phyloP scores from a whole-genome alignment of 2,797 vertebrate species.

The Dicrostonyx torquatus region DNA sequence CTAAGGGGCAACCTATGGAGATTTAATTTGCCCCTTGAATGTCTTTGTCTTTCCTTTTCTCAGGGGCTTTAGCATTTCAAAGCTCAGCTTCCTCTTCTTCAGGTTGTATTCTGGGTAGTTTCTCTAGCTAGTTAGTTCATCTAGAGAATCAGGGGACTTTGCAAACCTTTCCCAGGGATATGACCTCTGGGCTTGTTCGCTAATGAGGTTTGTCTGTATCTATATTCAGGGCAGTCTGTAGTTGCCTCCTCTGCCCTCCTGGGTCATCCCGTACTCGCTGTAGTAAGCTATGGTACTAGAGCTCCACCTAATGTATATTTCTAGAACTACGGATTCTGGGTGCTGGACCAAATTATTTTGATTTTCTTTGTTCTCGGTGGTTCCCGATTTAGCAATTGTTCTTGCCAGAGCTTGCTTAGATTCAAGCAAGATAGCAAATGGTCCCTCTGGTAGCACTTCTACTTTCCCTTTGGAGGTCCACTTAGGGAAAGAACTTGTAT shows the following conservation, averaged over 20 bases:
- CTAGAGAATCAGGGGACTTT: neutral
- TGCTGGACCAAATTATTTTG: neutral
- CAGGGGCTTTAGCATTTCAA: neutral
- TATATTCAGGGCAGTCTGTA: neutral
- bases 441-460: neutral
- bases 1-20: neutral
- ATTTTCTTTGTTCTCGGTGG: conserved; percentile 38
- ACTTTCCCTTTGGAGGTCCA: neutral
- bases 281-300: neutral
- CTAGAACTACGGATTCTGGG: neutral
- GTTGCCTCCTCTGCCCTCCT: neutral
- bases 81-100: neutral
- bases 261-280: fast-evolving
- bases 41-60: neutral
- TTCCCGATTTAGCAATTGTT: neutral
- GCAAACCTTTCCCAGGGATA: neutral
- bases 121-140: neutral
- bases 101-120: neutral
- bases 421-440: neutral
- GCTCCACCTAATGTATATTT: conserved; percentile 38
- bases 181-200: neutral
- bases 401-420: neutral
- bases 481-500: neutral
- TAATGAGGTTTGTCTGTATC: neutral
- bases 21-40: conserved; percentile 17